Conservation (phyloP, 1,140 invertebrate genomes). For the Drosophila pachea region DNA sequence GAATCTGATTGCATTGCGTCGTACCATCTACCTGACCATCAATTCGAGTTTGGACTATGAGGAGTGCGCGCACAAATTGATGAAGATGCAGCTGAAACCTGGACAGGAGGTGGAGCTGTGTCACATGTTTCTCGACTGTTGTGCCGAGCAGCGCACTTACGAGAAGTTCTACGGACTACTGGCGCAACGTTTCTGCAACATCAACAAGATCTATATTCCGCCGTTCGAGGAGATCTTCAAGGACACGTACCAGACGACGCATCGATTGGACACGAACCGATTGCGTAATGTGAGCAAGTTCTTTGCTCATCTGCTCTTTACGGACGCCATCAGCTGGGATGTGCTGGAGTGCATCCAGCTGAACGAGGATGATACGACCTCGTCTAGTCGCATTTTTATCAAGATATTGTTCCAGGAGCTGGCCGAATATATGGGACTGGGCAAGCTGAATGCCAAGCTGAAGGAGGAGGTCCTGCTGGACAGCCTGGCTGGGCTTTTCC, state of each 20-base stretch:
- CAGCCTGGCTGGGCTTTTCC: conserved; percentile 96
- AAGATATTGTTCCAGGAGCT: conserved; percentile 99
- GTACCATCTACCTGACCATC: conserved; percentile 98
- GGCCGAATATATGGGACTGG: conserved; percentile 96
- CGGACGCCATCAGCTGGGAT: conserved; percentile 97
- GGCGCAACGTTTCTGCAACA: conserved; percentile 94
- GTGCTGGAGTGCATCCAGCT: conserved; percentile 92
- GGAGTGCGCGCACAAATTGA: conserved; percentile 98
- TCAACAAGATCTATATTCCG: conserved; percentile 93
- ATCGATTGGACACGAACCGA: conserved; percentile 97
- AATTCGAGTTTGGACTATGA: conserved; percentile 99
- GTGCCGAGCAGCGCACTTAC: conserved; percentile 98
- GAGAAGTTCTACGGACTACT: conserved; percentile 98
- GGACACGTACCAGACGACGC: conserved; percentile 96
- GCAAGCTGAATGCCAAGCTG: conserved; percentile 92
- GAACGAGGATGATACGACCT: conserved; percentile 98
- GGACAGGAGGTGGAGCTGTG: conserved; percentile 96
- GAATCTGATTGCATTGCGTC: conserved; percentile 93
- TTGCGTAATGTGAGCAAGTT: conserved; percentile 99
- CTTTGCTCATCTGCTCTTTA: conserved; percentile 97
- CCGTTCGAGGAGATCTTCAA: conserved; percentile 97
- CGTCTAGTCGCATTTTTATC: conserved; percentile 97
- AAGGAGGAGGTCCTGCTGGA: conserved; percentile 92
- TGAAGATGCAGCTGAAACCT: conserved; percentile 97
- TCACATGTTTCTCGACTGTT: conserved; percentile 99